Base-by-base conservation (phyloP, 2,113 vertebrate genomes). In the Malurus cyaneus region DNA sequence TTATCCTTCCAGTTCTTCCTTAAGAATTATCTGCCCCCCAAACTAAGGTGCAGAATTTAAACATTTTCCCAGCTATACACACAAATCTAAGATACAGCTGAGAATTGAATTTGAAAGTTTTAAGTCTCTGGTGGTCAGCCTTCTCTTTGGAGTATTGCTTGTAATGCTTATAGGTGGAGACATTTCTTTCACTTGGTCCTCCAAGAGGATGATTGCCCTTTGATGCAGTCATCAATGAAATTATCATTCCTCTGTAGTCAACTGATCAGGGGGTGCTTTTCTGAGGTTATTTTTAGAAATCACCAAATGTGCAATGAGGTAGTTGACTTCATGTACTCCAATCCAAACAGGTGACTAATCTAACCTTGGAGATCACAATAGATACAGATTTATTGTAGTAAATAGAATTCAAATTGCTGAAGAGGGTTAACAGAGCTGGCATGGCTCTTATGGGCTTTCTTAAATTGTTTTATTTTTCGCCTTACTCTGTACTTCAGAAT, bases 241-340 rank as follows among this genome's bases (percentile, higher is more conserved):
- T 92, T 14, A 42, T 60, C 53, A 53, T 66, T 96, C 42, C 42
- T 80, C 15, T 78, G 36, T 46, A 59, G 31, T 80, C 80, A 88
- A 46, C 60, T 94, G 72, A 54, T 84, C 0, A 0, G 56, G 36
- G 57, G 36, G 54, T 65, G 64, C 42, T 84, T 80, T 92, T 80
- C 59, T 66, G 39, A 77, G 62, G 29, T 86, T 91, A 46, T 59
- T 89, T 88, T 86, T 92, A 77, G 91, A 86, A 91, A 61, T 78
- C 32, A 66, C 9, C 6, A 23, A 62, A 47, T 59, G 57, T 4
- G 16, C 24, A 50, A 3, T 34, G 39, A 74, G 19, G 18, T 72
- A 65, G 15, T 61, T 83, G 44, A 41, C 42, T 65, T 62, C 0
- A 1, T 25, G 34, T 66, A 26, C 44, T 91, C 32, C 25, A 17